Percentiles rank a stretch among this genome's conserved stretches.
Evolutionary conservation across 2,888 invertebrate genomes (phyloP).

Genomic region (Malacosoma neustria): DNA sequence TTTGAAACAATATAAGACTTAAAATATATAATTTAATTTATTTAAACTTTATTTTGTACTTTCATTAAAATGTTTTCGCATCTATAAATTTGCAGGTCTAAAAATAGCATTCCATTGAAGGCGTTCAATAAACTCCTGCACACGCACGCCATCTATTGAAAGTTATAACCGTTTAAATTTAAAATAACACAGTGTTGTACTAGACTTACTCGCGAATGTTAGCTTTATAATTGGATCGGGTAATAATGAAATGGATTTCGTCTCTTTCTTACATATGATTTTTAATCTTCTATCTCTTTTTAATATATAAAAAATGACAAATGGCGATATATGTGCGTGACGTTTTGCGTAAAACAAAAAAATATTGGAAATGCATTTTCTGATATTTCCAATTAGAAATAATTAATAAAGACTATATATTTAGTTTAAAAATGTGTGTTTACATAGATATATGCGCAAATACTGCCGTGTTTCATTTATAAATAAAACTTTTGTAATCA

Average conservation of each 20-base stretch:
- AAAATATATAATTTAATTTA: too few species aligned
- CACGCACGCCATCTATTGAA: conserved; percentile 57
- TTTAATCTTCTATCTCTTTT: conserved; percentile 25
- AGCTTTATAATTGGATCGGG: not conserved
- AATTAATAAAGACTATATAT: conserved; percentile 42
- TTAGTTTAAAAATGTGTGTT: conserved; percentile 9
- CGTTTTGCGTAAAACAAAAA: conserved; percentile 44
- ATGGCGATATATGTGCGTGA: conserved; percentile 55
- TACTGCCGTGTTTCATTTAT: conserved; percentile 11
- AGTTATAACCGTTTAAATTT: not conserved
- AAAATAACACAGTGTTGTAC: not conserved
- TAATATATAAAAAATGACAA: conserved; percentile 37
- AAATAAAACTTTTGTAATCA: conserved; percentile 4
- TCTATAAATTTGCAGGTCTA: conserved; percentile 27
- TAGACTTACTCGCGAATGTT: not conserved
- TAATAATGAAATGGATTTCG: not conserved
- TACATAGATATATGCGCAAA: conserved; percentile 8
- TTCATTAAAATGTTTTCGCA: too few species aligned
- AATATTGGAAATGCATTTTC: conserved; percentile 33
- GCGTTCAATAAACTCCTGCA: conserved; percentile 63
- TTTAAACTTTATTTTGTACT: too few species aligned
- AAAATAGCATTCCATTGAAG: conserved; percentile 49
- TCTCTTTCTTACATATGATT: conserved; percentile 4
- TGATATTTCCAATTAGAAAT: conserved; percentile 27
- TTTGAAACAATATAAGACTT: too few species aligned